These are phyloP conservation scores for Ovis canadensis DNA, from an alignment of 2,113 vertebrate genomes.

Conservation along the genomic window DNA sequence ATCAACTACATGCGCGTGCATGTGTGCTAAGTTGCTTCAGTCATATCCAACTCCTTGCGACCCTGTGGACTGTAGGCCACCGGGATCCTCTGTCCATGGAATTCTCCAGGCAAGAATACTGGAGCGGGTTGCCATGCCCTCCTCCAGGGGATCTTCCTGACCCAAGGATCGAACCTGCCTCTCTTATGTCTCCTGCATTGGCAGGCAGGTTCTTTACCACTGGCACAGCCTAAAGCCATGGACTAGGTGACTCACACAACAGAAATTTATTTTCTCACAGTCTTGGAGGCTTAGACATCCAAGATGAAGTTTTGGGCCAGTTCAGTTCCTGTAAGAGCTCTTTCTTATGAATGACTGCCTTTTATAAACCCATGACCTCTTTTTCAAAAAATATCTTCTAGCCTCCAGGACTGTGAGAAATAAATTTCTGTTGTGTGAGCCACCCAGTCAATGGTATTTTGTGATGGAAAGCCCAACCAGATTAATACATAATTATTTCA, in stretches of 20 bases:
- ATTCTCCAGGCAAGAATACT: not conserved
- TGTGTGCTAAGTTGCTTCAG: not conserved
- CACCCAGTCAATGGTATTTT: not conserved
- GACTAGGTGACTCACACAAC: not conserved
- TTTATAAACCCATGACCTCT: not conserved
- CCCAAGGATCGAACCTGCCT: not conserved
- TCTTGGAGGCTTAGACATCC: not conserved
- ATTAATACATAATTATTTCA: not conserved
- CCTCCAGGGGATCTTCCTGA: not conserved
- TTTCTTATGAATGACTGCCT: not conserved
- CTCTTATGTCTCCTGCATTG: not conserved
- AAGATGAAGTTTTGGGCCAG: not conserved
- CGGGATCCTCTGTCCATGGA: not conserved
- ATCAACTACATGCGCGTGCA: fast-evolving
- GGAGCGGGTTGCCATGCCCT: not conserved
- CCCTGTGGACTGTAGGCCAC: not conserved
- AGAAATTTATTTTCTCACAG: not conserved
- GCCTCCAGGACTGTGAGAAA: not conserved
- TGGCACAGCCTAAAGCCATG: not conserved
- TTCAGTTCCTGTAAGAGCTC: not conserved
- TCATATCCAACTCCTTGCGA: not conserved
- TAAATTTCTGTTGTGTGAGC: not conserved
- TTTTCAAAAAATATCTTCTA: not conserved
- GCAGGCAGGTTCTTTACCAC: not conserved
- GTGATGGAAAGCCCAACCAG: not conserved